phyloP scores from a whole-genome alignment of 2,888 invertebrate species.

The Parthenolecanium corni region DNA sequence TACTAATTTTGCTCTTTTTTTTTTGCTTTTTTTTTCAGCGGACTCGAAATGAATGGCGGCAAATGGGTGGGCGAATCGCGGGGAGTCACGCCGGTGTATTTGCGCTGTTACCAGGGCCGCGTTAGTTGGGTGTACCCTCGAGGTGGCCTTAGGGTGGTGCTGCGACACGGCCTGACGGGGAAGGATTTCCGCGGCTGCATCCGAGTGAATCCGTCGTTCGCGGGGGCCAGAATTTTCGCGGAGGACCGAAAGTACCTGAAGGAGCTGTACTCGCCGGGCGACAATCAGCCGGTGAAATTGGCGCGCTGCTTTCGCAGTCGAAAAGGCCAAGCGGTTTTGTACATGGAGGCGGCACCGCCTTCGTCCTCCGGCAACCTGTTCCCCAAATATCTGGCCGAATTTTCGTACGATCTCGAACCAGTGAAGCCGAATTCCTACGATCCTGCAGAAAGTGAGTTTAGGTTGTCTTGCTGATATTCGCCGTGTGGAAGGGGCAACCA shows the following conservation, averaged over 20 bases:
- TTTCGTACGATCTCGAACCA: conserved; percentile 58
- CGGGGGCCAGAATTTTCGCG: conserved; percentile 47
- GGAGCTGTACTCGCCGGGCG: conserved; percentile 48
- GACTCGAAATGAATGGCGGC: conserved; percentile 41
- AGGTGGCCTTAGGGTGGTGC: conserved; percentile 56
- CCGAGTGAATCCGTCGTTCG: conserved; percentile 41
- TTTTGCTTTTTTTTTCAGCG: conserved; percentile 44
- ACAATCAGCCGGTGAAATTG: conserved; percentile 34
- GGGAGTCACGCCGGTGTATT: conserved; percentile 63
- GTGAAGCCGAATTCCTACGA: background rate
- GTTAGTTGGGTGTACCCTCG: conserved; percentile 63
- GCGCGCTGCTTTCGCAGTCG: conserved; percentile 52
- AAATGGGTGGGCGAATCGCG: conserved; percentile 38
- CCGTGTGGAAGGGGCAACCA: no score
- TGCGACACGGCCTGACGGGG: conserved; percentile 47
- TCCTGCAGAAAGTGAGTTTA: background rate
- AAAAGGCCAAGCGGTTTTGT: conserved; percentile 52
- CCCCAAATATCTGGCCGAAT: conserved; percentile 45
- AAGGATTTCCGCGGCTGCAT: conserved; percentile 59
- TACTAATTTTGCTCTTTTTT: no score
- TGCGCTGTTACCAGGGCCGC: conserved; percentile 58
- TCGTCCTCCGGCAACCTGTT: conserved; percentile 14
- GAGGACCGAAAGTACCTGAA: conserved; percentile 50
- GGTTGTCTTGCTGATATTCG: no score
- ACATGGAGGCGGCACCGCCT: conserved; percentile 46